Base-by-base conservation (phyloP, 1,140 invertebrate genomes). In the Drosophila ogumai region DNA sequence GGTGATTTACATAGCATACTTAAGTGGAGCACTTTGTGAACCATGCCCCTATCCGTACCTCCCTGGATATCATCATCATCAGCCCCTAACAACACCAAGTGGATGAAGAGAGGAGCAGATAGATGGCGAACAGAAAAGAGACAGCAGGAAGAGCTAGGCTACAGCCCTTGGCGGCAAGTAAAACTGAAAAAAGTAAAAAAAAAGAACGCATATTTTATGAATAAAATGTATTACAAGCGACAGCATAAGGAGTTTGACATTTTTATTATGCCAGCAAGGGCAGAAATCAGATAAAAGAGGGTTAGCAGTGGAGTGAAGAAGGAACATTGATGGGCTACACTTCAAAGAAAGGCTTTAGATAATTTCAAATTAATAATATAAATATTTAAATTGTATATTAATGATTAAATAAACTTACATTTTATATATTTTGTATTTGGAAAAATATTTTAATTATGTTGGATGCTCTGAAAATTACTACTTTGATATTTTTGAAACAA, bases 1-100 rank as follows among this genome's bases (percentile, higher is more conserved):
- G 84, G 85, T 88, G 84, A 88, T 88, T 88, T 88, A 88, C 84
- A 88, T 88, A 88, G 84, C 85, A 90, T 88, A 88, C 87, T 88
- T 88, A 90, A 88, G 85, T 88, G 85, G 85, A 88, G 81, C 85
- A 88, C 84, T 88, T 88, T 88, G 84, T 75, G 84, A 80, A 65
- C 85, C 75, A 15, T 2, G 31, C 50, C 17, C 50, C 50, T 54
- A 54, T 54, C 58, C 68, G 12, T 28, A 3, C 34, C n/a, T 12
- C 50, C 64, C 15, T 57, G 66, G 82, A 82, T 74, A 78, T 77
- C 79, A 79, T 87, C 75, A 86, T 82, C 81, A 84, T 81, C 57
- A 84, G 58, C 44, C 75, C 38, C 59, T 9, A 80, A 88, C 84
- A 87, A 82, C 41, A 66, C 25, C 60, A 40, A 60, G 57, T 32